Evolutionary conservation across 2,888 invertebrate genomes (phyloP).

Genomic region (Agrochola macilenta): DNA sequence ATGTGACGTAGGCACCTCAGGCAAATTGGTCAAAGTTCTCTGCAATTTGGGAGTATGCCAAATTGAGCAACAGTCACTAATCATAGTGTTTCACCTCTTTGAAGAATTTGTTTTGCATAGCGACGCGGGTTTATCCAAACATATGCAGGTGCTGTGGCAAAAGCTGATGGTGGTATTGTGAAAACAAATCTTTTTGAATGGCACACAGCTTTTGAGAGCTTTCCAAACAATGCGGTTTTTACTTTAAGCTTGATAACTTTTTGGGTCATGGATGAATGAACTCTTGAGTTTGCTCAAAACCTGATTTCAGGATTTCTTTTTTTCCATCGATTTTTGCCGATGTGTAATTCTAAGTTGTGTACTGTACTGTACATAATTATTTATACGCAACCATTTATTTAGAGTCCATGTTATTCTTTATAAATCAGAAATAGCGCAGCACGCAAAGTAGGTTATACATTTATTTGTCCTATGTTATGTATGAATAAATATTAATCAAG

Average conservation of each 20-base stretch:
- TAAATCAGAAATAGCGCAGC: constrained; percentile 28
- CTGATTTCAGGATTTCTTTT: neutral
- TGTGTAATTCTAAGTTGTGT: no score
- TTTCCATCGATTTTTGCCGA: neutral
- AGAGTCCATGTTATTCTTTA: constrained; percentile 9
- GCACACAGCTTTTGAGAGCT: neutral
- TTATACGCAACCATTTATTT: neutral
- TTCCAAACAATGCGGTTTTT: neutral
- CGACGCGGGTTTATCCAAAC: constrained; percentile 34
- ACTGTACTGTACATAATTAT: no score
- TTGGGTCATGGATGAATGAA: constrained; percentile 12
- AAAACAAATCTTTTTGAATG: constrained; percentile 31
- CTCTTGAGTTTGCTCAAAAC: neutral
- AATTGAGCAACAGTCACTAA: constrained; percentile 71
- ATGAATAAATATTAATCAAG: constrained; percentile 31
- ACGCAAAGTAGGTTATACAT: constrained; percentile 29
- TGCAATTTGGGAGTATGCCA: constrained; percentile 74
- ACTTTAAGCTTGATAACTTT: neutral
- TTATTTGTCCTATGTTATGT: constrained; percentile 38
- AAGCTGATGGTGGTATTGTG: constrained; percentile 14
- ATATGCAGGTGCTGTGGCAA: constrained; percentile 28
- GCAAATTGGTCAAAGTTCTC: constrained; percentile 76
- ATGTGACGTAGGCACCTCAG: constrained; percentile 55
- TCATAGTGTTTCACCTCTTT: constrained; percentile 67
- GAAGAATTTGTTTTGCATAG: constrained; percentile 55